Percentiles rank a stretch among this genome's conserved stretches.
Evolutionary conservation across 2,113 vertebrate species (phyloP).

Genomic region (Cromileptes altivelis): DNA sequence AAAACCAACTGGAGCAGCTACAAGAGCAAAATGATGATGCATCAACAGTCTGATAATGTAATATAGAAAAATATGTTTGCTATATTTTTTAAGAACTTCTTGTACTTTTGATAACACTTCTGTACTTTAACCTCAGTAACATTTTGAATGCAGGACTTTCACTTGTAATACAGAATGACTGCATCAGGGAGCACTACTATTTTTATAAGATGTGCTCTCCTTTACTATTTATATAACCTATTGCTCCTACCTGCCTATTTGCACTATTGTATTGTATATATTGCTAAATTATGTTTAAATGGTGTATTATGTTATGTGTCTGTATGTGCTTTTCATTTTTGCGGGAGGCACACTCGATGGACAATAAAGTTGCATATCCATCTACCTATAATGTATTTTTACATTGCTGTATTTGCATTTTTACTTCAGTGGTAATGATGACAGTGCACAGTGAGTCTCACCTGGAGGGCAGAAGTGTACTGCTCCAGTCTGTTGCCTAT

Average conservation of each 20-base stretch:
- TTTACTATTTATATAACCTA: too few species aligned
- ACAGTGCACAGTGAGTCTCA: constrained; percentile 66
- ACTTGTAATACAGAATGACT: neutral
- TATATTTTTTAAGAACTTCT: neutral
- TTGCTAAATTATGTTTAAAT: too few species aligned
- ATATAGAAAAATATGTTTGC: neutral
- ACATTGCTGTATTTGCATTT: neutral
- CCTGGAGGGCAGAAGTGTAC: constrained; percentile 94
- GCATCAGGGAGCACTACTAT: too few species aligned
- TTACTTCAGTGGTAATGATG: too few species aligned
- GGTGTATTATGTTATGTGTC: too few species aligned
- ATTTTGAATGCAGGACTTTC: neutral
- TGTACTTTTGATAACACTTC: neutral
- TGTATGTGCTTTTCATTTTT: too few species aligned
- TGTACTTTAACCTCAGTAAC: neutral
- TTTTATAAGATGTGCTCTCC: too few species aligned
- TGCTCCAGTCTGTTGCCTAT: constrained; percentile 95
- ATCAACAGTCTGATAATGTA: neutral
- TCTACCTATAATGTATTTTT: neutral
- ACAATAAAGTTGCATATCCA: too few species aligned
- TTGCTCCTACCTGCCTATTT: too few species aligned
- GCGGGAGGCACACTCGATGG: too few species aligned
- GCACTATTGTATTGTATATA: too few species aligned
- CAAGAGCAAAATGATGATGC: neutral
- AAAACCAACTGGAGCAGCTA: neutral